phyloP scores from a whole-genome alignment of 2,113 vertebrate genomes.

The Erythrocebus patas region DNA sequence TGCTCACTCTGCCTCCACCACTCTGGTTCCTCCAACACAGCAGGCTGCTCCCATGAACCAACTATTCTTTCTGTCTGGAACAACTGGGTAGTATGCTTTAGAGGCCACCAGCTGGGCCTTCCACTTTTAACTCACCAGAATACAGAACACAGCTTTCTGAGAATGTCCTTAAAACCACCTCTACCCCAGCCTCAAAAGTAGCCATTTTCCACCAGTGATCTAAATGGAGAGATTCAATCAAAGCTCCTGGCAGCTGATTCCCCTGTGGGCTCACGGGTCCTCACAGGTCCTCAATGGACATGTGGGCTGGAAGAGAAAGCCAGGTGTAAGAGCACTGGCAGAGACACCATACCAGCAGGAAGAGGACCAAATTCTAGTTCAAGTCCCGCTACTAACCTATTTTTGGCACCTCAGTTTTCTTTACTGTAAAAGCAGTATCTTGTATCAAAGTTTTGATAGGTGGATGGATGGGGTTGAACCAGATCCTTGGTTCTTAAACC shows the following conservation, averaged over 20 bases:
- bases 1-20: not conserved
- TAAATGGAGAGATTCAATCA: not conserved
- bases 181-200: not conserved
- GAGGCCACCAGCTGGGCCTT: not conserved
- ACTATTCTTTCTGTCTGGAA: not conserved
- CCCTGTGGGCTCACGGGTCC: not conserved
- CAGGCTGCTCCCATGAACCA: not conserved
- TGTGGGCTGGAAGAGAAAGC: not conserved
- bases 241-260: not conserved
- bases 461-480: not conserved
- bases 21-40: not conserved
- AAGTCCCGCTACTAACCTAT: not conserved
- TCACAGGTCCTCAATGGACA: not conserved
- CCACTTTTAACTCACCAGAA: not conserved
- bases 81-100: not conserved
- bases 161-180: not conserved
- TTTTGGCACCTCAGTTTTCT: not conserved
- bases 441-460: not conserved
- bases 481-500: conserved; percentile 4
- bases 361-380: not conserved
- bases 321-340: not conserved
- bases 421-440: not conserved
- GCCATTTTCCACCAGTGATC: not conserved
- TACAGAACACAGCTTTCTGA: not conserved
- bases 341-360: not conserved